Base-by-base conservation (phyloP, 2,113 vertebrate genomes). In the Actinemys pallida region DNA sequence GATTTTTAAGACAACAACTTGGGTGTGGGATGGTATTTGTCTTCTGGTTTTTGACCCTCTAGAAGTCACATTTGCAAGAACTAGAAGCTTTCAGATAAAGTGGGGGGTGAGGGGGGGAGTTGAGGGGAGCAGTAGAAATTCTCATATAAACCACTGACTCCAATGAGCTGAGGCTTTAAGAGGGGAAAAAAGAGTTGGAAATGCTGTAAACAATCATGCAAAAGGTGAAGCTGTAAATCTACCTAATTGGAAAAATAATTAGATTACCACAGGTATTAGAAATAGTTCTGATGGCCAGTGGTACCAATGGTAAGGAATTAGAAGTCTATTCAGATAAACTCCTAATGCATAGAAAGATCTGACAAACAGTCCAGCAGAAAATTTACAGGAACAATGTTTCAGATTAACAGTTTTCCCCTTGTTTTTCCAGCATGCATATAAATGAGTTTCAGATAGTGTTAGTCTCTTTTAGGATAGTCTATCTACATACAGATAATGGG, bases 71-170 rank as follows among this genome's bases (percentile, higher is more conserved):
- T 82, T 42, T 29, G 88, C 13, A 92, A 11, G 49, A 5, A 45
- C 8, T 27, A 29, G 3, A 89, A 90, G 65, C 59, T 14, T 24
- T 89, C 27, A 81, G 4, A 54, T 65, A 65, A 52, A 35, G 27
- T 75, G 88, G 8, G 31, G 27, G 27, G 3, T 17, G 35, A 35
- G 82, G 85, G 9, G 10, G 10, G 11, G 6, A 56, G 35, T 25
- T 82, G 87, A 45, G 47, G 47, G 25, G 47, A 22, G 4, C 9
- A 47, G 20, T 9, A 82, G 16, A 84, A 86, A 84, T 80, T 75
- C 20, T 82, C 0, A 39, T 19, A 0, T 2, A 92, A 7, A 52
- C 6, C 14, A 39, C 12, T 69, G 65, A 19, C 35, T 20, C 35
- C 17, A 69, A 69, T 39, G 19, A 65, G 62, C 31, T 8, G 14